phyloP scores from a whole-genome alignment of 2,797 vertebrate species.

The Tragelaphus eurycerus region DNA sequence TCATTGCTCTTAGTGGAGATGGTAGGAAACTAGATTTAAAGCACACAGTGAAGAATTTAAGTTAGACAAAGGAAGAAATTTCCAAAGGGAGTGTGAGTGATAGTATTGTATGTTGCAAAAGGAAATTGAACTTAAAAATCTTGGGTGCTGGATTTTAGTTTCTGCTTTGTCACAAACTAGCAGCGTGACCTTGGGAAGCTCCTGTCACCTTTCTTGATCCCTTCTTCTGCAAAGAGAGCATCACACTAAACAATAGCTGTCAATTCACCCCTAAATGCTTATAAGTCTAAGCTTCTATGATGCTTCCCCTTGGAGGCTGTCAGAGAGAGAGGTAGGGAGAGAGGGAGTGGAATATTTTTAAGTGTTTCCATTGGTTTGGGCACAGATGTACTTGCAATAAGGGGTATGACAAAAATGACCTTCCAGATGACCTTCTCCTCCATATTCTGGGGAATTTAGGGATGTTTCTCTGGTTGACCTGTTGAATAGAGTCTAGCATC shows the following conservation, averaged over 20 bases:
- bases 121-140: background rate
- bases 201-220: background rate
- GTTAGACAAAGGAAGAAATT: background rate
- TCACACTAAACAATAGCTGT: background rate
- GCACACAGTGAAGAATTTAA: background rate
- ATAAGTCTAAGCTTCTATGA: background rate
- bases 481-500: background rate
- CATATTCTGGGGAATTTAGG: background rate
- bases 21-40: background rate
- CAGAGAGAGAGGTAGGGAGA: background rate
- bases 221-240: background rate
- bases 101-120: background rate
- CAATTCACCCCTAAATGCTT: background rate
- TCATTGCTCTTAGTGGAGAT: background rate
- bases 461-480: background rate
- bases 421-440: background rate
- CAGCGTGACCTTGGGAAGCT: background rate
- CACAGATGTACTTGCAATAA: background rate
- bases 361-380: background rate
- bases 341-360: background rate
- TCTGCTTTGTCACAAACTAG: background rate
- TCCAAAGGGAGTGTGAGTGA: background rate
- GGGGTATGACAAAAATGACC: background rate
- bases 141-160: background rate
- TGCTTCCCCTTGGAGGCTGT: background rate